Percentiles rank a stretch among this genome's conserved stretches.
These are phyloP conservation scores for Eulacestoma nigropectus DNA, from an alignment of 2,113 vertebrate genomes.

Conservation along the genomic window DNA sequence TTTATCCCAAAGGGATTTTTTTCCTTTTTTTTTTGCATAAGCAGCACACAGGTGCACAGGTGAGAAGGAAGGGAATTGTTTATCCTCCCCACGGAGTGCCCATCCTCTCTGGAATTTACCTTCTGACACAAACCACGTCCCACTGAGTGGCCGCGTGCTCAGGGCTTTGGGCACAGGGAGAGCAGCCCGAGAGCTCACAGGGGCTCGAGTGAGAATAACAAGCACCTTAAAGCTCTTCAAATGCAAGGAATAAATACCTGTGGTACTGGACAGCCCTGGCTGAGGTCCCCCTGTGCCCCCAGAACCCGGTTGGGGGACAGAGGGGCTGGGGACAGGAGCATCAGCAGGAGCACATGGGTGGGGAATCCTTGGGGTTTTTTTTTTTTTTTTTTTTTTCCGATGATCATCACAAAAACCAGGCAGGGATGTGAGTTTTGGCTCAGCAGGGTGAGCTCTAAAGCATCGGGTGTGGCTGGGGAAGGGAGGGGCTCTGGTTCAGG, in stretches of 20 bases:
- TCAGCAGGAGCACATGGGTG: fast-evolving
- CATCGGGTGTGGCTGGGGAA: fast-evolving
- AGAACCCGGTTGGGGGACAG: fast-evolving
- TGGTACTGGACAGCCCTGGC: fast-evolving
- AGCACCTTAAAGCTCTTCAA: neutral
- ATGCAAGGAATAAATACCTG: neutral
- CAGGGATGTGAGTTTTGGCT: neutral
- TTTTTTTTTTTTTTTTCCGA: no score
- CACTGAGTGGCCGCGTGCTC: fast-evolving
- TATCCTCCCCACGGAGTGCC: neutral
- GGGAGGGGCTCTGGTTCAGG: fast-evolving
- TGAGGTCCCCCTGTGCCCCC: neutral
- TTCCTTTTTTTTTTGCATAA: neutral
- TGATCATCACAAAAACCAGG: fast-evolving
- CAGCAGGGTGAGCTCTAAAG: neutral
- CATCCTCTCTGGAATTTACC: neutral
- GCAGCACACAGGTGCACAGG: neutral
- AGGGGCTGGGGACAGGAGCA: neutral
- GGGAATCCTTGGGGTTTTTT: neutral
- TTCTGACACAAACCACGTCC: neutral
- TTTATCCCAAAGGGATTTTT: neutral
- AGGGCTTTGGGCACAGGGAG: neutral
- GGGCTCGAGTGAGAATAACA: fast-evolving
- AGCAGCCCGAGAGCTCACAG: neutral
- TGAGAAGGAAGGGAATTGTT: neutral